phyloP scores from a whole-genome alignment of 30 jellyfish, hydroid and myxozoan genomes.

The Hydractinia echinata region DNA sequence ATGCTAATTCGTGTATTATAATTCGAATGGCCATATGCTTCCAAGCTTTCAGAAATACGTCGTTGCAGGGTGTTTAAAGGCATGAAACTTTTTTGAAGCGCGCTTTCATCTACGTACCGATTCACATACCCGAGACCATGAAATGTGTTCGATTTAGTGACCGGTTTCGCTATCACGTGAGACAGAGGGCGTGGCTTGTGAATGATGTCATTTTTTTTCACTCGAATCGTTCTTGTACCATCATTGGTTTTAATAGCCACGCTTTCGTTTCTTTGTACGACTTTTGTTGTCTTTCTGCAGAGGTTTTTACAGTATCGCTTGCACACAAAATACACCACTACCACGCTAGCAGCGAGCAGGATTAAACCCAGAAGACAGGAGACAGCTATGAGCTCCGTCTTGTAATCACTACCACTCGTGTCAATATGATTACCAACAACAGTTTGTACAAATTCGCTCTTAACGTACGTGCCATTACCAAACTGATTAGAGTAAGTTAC shows the following conservation, averaged over 20 bases:
- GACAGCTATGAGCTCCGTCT: not conserved
- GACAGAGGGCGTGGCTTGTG: conserved; percentile 9
- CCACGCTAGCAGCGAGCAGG: not conserved
- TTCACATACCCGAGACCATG: not conserved
- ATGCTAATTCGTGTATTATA: not conserved
- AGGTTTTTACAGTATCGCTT: not conserved
- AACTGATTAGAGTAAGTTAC: not conserved
- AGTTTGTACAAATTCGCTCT: not conserved
- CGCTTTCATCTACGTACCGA: conserved; percentile 12
- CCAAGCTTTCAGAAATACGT: conserved; percentile 24
- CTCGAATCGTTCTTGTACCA: not conserved
- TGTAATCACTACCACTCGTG: conserved; percentile 5
- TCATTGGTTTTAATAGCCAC: not conserved
- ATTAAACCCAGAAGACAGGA: not conserved
- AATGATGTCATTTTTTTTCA: not conserved
- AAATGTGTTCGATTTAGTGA: conserved; percentile 10
- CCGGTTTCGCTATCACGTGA: conserved; percentile 5
- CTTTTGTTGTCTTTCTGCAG: not conserved
- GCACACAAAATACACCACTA: not conserved
- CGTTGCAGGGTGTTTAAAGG: conserved; percentile 18
- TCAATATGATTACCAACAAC: not conserved
- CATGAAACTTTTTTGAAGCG: conserved; percentile 4
- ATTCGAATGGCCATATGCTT: conserved; percentile 4
- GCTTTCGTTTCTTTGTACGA: not conserved
- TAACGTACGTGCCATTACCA: not conserved